A percentile compares a stretch with the other conserved stretches of the same genome.
These are phyloP conservation scores for Neofelis nebulosa DNA, from an alignment of 2,113 vertebrate species.

Conservation along the genomic window DNA sequence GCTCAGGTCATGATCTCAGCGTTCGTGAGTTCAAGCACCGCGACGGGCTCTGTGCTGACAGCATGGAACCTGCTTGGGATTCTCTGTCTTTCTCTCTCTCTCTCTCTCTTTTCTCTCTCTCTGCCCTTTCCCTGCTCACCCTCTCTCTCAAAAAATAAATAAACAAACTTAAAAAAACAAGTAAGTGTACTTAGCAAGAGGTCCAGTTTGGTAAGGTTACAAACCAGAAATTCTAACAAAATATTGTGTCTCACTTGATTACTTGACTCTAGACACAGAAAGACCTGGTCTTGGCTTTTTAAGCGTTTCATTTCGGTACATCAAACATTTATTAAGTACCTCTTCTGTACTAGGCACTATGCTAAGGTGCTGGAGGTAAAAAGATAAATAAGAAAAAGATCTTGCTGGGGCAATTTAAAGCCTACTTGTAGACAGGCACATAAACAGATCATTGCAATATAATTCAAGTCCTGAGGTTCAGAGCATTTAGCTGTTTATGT, in stretches of 20 bases:
- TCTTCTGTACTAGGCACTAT: background rate
- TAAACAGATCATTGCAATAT: background rate
- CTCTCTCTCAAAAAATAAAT: no score
- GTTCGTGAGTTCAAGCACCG: no score
- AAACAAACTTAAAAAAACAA: no score
- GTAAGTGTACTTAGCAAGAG: slow-evolving; percentile 12
- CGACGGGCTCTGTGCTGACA: no score
- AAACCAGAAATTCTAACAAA: slow-evolving; percentile 28
- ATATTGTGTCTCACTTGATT: background rate
- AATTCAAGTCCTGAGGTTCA: background rate
- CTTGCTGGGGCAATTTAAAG: background rate
- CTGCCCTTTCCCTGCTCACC: no score
- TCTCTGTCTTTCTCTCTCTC: no score
- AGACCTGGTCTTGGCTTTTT: background rate
- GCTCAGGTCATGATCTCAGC: no score
- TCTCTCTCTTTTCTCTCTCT: no score
- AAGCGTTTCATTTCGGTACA: background rate
- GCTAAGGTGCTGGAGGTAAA: background rate
- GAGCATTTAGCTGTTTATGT: background rate
- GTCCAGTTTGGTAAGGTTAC: background rate
- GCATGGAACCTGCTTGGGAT: no score
- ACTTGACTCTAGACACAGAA: background rate
- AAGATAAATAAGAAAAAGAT: background rate
- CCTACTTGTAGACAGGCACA: background rate
- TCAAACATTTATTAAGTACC: background rate